phyloP scores from a whole-genome alignment of 2,888 invertebrate genomes.

The Troglohyphantes excavatus region DNA sequence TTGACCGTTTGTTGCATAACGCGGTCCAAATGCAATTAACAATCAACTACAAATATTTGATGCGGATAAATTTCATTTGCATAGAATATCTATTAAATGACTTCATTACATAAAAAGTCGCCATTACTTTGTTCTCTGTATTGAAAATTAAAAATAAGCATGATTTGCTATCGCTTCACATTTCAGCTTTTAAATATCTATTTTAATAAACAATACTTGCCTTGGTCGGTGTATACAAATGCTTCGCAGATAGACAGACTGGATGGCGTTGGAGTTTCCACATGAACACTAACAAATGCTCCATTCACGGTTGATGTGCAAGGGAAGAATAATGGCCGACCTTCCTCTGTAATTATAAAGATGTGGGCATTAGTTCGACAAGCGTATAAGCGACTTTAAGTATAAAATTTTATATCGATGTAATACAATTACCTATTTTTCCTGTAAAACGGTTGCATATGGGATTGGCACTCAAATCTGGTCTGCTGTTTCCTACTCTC shows the following conservation, averaged over 20 bases:
- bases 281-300: slow-evolving; percentile 95
- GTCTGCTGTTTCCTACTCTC: slow-evolving; percentile 94
- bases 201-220: slow-evolving; percentile 64
- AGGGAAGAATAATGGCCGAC: slow-evolving; percentile 94
- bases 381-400: neutral
- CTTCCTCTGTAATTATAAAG: slow-evolving; percentile 85
- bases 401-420: neutral
- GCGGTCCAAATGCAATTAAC: too few species aligned
- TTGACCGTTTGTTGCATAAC: too few species aligned
- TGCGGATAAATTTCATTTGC: too few species aligned
- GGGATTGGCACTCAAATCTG: slow-evolving; percentile 94
- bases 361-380: neutral
- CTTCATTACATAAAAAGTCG: too few species aligned
- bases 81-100: too few species aligned
- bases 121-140: too few species aligned
- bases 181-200: too few species aligned
- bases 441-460: slow-evolving; percentile 92
- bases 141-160: too few species aligned
- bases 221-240: slow-evolving; percentile 95
- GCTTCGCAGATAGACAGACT: slow-evolving; percentile 96
- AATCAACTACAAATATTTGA: too few species aligned
- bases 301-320: slow-evolving; percentile 98
- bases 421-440: slow-evolving; percentile 77
- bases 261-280: slow-evolving; percentile 89
- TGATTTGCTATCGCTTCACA: too few species aligned